Evolutionary conservation across 2,113 vertebrate species (phyloP).

Genomic region (Nicator chloris): DNA sequence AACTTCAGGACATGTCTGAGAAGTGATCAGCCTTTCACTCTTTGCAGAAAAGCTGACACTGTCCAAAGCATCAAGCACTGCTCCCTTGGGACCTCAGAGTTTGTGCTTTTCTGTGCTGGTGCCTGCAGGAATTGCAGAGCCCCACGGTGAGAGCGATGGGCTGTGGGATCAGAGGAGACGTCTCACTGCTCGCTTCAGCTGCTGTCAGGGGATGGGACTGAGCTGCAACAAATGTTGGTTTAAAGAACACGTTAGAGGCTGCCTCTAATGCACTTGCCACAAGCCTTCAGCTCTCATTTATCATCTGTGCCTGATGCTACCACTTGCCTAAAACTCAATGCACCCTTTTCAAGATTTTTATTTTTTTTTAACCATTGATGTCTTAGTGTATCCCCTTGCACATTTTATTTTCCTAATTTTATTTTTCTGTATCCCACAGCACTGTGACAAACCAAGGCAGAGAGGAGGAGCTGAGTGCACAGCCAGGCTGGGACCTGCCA

Average conservation of each 20-base stretch:
- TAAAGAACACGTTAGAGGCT: not conserved
- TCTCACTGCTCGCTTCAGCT: not conserved
- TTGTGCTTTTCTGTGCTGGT: not conserved
- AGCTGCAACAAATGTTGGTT: not conserved
- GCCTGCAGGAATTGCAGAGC: not conserved
- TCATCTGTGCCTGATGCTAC: not conserved
- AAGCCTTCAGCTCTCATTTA: slow-evolving; percentile 2
- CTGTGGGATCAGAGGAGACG: not conserved
- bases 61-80: not conserved
- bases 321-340: not conserved
- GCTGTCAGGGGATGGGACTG: not conserved
- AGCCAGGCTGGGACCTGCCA: not conserved
- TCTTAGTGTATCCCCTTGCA: not conserved
- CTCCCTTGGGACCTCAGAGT: not conserved
- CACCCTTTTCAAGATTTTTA: not conserved
- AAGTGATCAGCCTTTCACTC: not conserved
- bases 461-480: not conserved
- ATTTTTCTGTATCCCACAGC: not conserved
- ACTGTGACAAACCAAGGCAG: not conserved
- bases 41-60: not conserved
- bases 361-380: not conserved
- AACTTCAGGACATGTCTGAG: not conserved
- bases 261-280: not conserved
- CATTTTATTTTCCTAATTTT: not conserved
- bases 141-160: not conserved